Evolutionary conservation across 1,140 invertebrate genomes (phyloP), one percentile per base, ranked within the genome.

Genomic region (Drosophila parvula): DNA sequence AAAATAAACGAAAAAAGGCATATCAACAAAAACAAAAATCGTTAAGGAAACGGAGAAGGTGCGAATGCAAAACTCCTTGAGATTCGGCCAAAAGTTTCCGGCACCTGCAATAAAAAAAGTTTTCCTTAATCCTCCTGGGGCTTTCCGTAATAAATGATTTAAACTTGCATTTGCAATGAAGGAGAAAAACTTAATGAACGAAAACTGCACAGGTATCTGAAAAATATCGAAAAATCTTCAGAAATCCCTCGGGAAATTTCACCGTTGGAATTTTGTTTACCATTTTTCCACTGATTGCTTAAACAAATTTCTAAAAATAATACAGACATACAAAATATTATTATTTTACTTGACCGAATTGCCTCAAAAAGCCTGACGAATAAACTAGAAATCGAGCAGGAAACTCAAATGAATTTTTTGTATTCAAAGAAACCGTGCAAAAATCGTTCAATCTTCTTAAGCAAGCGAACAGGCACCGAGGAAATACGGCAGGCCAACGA

Each of bases 381-480:
- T 4, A 3, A 30, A 7, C 30, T 22, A 22, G 22, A 22, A 22
- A 30, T 8, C 30, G 30, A 43, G 14, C 44, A 44, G 67, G 61
- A 75, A 79, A 56, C 27, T 55, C 45, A 65, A 88, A 79, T 77
- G 68, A 88, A 86, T 74, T 78, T 81, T 74, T 79, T 53, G 8
- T 22, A 4, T 14, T 12, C 73, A 44, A 59, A 47, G 53, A 88
- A 90, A 90, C 86, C 79, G 88, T 90, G 86, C 86, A 86, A 90
- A 90, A 90, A 88, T 90, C 82, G 88, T 90, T 90, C 88, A 90
- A 90, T 90, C 83, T 88, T 88, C 63, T 86, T 73, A 78, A 81
- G 78, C 82, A 73, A 88, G 68, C 18, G 50, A 51, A 48, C 82
- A 81, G 88, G 88, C 68, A 68, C 48, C 3, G 74, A 90, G 74